Evolutionary conservation across 2,888 invertebrate species (phyloP).

Genomic region (Lamproptera curius): DNA sequence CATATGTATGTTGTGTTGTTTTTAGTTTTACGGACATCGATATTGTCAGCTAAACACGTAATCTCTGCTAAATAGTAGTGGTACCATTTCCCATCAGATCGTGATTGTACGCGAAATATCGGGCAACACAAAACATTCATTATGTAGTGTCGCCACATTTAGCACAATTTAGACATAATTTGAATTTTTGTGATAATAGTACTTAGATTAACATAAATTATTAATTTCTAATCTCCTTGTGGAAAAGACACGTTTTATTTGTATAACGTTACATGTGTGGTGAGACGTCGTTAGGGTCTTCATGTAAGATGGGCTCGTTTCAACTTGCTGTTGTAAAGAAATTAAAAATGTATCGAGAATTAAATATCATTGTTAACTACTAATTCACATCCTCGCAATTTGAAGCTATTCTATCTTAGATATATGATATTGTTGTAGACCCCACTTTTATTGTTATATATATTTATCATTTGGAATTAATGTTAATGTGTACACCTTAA

Average conservation of each 20-base stretch:
- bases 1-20: conserved; percentile 73
- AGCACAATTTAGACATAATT: conserved; percentile 69
- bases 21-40: conserved; percentile 17
- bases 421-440: conserved; percentile 38
- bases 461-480: conserved; percentile 2
- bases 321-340: conserved; percentile 37
- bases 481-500: conserved; percentile 8
- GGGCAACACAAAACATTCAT: conserved; percentile 38
- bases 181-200: conserved; percentile 74
- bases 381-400: conserved; percentile 35
- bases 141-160: conserved; percentile 41
- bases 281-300: conserved; percentile 73
- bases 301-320: conserved; percentile 48
- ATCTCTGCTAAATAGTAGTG: conserved; percentile 53
- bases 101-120: conserved; percentile 42
- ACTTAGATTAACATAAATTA: conserved; percentile 48
- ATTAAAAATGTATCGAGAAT: conserved; percentile 1
- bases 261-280: conserved; percentile 75
- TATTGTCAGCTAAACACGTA: conserved; percentile 34
- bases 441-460: conserved; percentile 33
- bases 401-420: conserved; percentile 52
- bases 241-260: conserved; percentile 54
- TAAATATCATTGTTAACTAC: conserved; percentile 4
- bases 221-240: conserved; percentile 40
- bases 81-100: conserved; percentile 73